These are phyloP conservation scores for Beaufortia kweichowensis DNA, from an alignment of 2,113 vertebrate species.

Conservation along the genomic window DNA sequence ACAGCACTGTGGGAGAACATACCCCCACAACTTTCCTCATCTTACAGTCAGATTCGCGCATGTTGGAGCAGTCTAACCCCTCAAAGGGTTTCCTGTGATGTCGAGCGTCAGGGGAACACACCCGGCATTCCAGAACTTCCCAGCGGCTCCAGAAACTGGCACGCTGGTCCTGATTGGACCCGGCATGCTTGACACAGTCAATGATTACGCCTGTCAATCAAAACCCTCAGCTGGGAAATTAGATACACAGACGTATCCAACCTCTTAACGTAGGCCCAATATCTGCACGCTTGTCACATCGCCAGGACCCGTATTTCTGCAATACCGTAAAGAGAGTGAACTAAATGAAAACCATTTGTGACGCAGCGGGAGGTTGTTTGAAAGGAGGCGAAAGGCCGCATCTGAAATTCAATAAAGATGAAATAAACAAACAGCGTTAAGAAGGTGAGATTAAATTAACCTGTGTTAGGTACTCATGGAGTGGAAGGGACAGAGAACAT, in stretches of 20 bases:
- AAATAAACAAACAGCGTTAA: slow-evolving; percentile 48
- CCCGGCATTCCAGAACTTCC: slow-evolving; percentile 39
- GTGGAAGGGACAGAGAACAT: not conserved
- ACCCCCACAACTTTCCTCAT: slow-evolving; percentile 34
- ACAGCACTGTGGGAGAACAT: slow-evolving; percentile 75
- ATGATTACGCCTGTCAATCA: slow-evolving; percentile 40
- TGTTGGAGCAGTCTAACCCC: slow-evolving; percentile 27
- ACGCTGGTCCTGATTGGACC: not conserved
- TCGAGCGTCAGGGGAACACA: slow-evolving; percentile 3
- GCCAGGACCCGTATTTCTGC: slow-evolving; percentile 14
- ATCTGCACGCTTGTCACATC: slow-evolving; percentile 37
- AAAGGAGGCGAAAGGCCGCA: slow-evolving; percentile 6
- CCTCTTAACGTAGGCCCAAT: slow-evolving; percentile 22
- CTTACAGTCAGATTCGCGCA: slow-evolving; percentile 45
- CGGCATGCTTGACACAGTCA: not conserved
- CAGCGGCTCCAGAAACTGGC: slow-evolving; percentile 2
- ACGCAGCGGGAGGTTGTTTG: slow-evolving; percentile 46
- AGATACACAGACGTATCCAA: slow-evolving; percentile 28
- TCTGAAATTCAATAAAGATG: slow-evolving; percentile 48
- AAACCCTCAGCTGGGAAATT: slow-evolving; percentile 29
- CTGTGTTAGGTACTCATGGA: slow-evolving; percentile 21
- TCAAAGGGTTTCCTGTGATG: slow-evolving; percentile 19
- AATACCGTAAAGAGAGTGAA: slow-evolving; percentile 14
- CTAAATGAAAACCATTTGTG: slow-evolving; percentile 59
- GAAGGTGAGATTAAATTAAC: slow-evolving; percentile 44